A percentile compares a stretch with the other conserved stretches of the same genome.
Conservation (phyloP, 1,140 invertebrate species). For the Steinernema feltiae region DNA sequence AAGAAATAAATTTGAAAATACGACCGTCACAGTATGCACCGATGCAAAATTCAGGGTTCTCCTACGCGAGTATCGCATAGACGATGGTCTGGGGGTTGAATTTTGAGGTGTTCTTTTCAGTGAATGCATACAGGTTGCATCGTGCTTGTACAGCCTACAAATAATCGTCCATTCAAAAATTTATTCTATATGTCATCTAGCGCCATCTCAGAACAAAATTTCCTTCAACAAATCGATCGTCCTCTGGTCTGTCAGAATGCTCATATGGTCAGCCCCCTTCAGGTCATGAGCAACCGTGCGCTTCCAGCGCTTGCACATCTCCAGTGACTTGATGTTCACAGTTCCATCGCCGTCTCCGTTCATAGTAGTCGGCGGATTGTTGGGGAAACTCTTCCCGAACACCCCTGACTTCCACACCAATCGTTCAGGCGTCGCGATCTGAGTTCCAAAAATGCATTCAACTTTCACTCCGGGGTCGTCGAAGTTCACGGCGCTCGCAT, state of each 20-base stretch:
- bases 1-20: background rate
- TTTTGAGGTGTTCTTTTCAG: too few species aligned
- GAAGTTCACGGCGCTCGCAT: conserved; percentile 20
- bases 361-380: conserved; percentile 70
- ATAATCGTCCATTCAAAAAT: too few species aligned
- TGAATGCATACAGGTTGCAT: too few species aligned
- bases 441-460: conserved; percentile 34
- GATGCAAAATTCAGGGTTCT: too few species aligned
- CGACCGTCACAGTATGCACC: too few species aligned
- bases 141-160: too few species aligned
- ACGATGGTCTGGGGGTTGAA: too few species aligned
- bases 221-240: background rate
- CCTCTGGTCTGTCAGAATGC: background rate
- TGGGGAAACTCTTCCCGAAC: conserved; percentile 52
- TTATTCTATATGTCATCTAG: too few species aligned
- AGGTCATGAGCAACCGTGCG: background rate
- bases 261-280: background rate
- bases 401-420: conserved; percentile 47
- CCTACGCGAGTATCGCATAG: too few species aligned
- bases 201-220: too few species aligned
- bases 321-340: conserved; percentile 54
- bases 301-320: background rate
- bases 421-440: conserved; percentile 46
- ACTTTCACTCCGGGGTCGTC: conserved; percentile 45
- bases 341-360: conserved; percentile 88